These are phyloP conservation scores for Marronus borbonicus DNA, from an alignment of 2,888 invertebrate genomes.

Conservation along the genomic window DNA sequence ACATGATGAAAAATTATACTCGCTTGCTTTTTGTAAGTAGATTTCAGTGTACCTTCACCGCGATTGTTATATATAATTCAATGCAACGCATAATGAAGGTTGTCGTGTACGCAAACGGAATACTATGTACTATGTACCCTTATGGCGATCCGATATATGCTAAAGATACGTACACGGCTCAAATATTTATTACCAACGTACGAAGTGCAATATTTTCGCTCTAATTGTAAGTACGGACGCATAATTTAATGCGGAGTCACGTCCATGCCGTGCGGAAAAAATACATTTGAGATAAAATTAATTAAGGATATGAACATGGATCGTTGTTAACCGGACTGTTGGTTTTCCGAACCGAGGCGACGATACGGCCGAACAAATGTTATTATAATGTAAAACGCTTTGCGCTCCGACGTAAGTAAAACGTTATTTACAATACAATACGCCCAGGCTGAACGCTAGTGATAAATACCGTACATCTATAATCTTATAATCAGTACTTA, in stretches of 20 bases:
- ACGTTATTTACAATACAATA: slow-evolving; percentile 48
- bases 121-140: background rate
- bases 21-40: background rate
- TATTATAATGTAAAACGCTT: slow-evolving; percentile 50
- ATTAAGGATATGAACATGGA: slow-evolving; percentile 46
- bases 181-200: slow-evolving; percentile 31
- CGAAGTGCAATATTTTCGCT: slow-evolving; percentile 27
- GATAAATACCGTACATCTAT: slow-evolving; percentile 52
- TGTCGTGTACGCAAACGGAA: slow-evolving; percentile 1
- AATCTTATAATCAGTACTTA: slow-evolving; percentile 54
- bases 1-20: background rate
- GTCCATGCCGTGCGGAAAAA: slow-evolving; percentile 13
- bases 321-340: slow-evolving; percentile 35
- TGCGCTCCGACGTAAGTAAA: slow-evolving; percentile 32
- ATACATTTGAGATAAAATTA: slow-evolving; percentile 45
- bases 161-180: slow-evolving; percentile 15
- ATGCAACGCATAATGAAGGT: slow-evolving; percentile 8
- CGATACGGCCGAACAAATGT: slow-evolving; percentile 39
- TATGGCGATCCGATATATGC: slow-evolving; percentile 8
- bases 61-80: slow-evolving; percentile 13
- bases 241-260: slow-evolving; percentile 31
- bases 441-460: slow-evolving; percentile 26
- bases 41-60: background rate
- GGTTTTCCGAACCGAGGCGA: slow-evolving; percentile 13
- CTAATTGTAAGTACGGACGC: slow-evolving; percentile 35